Conservation (phyloP, 1,140 invertebrate genomes). For the Linepithema humile region DNA sequence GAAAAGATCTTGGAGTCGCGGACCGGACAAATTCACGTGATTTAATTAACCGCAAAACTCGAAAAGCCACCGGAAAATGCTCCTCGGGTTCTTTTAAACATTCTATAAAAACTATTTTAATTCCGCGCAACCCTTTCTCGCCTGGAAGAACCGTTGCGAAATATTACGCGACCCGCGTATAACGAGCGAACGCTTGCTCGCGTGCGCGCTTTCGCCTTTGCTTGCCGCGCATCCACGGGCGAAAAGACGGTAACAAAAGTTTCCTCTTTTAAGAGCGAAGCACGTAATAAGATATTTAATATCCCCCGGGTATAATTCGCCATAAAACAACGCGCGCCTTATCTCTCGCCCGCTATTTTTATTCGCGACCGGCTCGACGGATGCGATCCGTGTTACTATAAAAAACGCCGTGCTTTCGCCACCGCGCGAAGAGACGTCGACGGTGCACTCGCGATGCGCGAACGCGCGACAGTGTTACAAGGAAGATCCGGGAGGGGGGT, state of each 20-base stretch:
- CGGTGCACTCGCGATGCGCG: not conserved
- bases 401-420: constrained; percentile 41
- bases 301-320: constrained; percentile 57
- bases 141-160: constrained; percentile 48
- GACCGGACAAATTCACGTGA: constrained; percentile 41
- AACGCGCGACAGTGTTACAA: constrained; percentile 6
- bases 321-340: constrained; percentile 47
- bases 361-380: constrained; percentile 38
- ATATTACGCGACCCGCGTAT: constrained; percentile 48
- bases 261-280: constrained; percentile 47
- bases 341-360: constrained; percentile 29
- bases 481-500: not conserved
- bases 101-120: constrained; percentile 60
- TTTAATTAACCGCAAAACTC: constrained; percentile 54
- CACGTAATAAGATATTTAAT: constrained; percentile 58
- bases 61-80: constrained; percentile 36
- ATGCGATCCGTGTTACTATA: constrained; percentile 55
- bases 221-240: not conserved
- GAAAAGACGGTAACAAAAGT: constrained; percentile 51
- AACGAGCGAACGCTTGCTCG: constrained; percentile 37
- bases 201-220: constrained; percentile 11
- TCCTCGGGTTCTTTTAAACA: constrained; percentile 57
- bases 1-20: constrained; percentile 39
- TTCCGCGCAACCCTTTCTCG: constrained; percentile 47
- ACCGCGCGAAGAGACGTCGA: not conserved